A percentile compares a stretch with the other conserved stretches of the same genome.
Conservation (phyloP, 2,797 vertebrate species). For the Hapalemur alaotrensis region DNA sequence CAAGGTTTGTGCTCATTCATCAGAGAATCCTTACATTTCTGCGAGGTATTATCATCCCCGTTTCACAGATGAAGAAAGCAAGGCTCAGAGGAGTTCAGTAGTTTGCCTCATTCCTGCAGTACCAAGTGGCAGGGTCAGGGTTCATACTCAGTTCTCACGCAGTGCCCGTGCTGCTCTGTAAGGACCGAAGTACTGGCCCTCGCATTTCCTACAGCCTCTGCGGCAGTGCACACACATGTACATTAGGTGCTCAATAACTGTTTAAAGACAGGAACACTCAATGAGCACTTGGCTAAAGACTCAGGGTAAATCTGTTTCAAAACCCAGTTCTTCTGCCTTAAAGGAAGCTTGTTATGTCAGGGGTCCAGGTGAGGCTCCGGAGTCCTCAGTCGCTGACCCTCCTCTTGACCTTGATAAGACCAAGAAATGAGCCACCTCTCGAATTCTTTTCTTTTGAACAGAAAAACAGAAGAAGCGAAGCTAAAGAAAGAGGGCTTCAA, state of each 20-base stretch:
- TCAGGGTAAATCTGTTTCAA: neutral
- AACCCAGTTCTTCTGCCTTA: neutral
- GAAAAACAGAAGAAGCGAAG: constrained; percentile 79
- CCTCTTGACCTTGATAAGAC: neutral
- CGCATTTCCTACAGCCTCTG: neutral
- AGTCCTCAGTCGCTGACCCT: neutral
- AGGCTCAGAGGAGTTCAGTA: neutral
- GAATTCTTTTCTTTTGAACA: constrained; percentile 65
- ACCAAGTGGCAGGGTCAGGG: neutral
- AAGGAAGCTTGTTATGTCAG: neutral
- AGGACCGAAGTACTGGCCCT: neutral
- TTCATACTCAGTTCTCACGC: neutral
- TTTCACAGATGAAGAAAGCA: neutral
- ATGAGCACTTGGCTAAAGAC: neutral
- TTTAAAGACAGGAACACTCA: neutral
- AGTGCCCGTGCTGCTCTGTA: neutral
- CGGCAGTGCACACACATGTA: neutral
- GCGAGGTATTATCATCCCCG: neutral
- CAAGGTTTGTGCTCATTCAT: neutral
- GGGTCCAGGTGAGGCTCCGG: neutral
- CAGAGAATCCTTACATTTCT: neutral
- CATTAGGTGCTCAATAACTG: neutral
- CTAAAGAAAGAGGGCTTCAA: constrained; percentile 72
- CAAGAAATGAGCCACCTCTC: constrained; percentile 20
- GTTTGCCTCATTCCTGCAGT: neutral